Conservation (phyloP, 2,888 invertebrate genomes). For the Drosophila quasianomalipes region DNA sequence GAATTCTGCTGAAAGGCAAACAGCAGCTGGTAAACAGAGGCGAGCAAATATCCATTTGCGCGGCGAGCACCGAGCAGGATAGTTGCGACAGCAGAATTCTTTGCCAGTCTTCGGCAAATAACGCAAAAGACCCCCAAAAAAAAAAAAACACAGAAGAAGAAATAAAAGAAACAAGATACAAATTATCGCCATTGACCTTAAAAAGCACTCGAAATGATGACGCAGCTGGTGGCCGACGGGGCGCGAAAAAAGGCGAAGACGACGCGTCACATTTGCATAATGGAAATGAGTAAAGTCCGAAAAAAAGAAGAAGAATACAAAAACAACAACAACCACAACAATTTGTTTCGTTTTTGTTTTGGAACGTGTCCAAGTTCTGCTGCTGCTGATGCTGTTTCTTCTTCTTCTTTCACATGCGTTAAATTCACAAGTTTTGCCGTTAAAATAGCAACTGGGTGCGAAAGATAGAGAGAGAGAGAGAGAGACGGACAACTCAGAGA, state of each 20-base stretch:
- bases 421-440: constrained; percentile 64
- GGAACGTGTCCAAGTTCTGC: constrained; percentile 59
- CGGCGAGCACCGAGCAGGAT: background rate
- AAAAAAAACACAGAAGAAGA: background rate
- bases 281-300: constrained; percentile 63
- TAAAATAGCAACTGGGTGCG: constrained; percentile 19
- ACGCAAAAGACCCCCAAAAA: constrained; percentile 8
- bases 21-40: constrained; percentile 30
- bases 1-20: constrained; percentile 27
- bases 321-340: background rate
- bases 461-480: constrained; percentile 14
- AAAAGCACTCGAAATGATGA: constrained; percentile 33
- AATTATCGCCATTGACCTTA: constrained; percentile 57
- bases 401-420: constrained; percentile 24
- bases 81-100: constrained; percentile 17
- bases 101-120: constrained; percentile 2
- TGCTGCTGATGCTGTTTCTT: constrained; percentile 11
- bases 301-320: constrained; percentile 9
- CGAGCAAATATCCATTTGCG: background rate
- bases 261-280: constrained; percentile 67
- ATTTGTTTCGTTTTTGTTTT: constrained; percentile 14
- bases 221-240: constrained; percentile 22
- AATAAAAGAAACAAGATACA: background rate
- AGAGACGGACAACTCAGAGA: constrained; percentile 3
- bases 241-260: constrained; percentile 17